phyloP scores from a whole-genome alignment of 2,113 vertebrate species.

The Mixornis gularis region DNA sequence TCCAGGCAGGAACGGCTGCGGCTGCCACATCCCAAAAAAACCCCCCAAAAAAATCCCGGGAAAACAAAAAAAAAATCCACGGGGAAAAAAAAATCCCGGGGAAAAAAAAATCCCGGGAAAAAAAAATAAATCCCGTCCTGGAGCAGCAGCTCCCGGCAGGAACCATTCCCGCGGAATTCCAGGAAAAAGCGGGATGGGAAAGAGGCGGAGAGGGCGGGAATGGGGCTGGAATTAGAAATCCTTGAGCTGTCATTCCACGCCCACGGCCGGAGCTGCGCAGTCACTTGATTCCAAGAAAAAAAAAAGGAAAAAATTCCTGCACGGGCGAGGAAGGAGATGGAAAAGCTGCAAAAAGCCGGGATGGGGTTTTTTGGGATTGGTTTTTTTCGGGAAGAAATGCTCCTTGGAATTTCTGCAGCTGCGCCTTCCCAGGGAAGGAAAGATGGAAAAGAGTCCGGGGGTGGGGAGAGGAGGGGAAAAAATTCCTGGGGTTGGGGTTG shows the following conservation, averaged over 20 bases:
- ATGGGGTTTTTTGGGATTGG: neutral
- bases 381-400: neutral
- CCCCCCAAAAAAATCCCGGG: no score
- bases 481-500: no score
- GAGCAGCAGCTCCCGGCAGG: neutral
- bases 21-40: neutral
- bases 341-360: neutral
- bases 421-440: neutral
- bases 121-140: neutral
- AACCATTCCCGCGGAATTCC: neutral
- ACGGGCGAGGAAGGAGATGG: neutral
- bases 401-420: neutral
- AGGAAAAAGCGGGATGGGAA: neutral
- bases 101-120: neutral
- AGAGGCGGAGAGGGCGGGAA: neutral
- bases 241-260: conserved; percentile 36
- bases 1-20: neutral
- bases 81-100: neutral
- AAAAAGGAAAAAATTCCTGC: neutral
- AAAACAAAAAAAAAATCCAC: no score
- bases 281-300: neutral
- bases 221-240: neutral
- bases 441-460: neutral
- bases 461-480: no score
- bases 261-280: neutral